Evolutionary conservation across 2,888 invertebrate species (phyloP), one percentile per base, ranked within the genome.

Genomic region (Eupithecia subumbrata): DNA sequence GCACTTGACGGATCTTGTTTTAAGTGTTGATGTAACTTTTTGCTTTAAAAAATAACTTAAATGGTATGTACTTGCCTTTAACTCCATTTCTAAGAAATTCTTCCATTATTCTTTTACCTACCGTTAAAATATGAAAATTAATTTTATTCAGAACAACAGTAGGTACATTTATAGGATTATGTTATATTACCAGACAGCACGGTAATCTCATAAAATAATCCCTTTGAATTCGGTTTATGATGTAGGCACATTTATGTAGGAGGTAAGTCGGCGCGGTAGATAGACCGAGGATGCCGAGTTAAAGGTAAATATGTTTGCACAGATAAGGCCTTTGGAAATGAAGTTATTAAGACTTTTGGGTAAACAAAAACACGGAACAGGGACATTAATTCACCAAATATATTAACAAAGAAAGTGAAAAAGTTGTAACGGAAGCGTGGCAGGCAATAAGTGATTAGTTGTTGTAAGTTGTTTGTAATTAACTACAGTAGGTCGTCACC

Each of bases 121-220:
- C 48, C 0, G 48, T 18, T 48, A 5, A 60, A 12, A 22, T 56
- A 14, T 60, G 5, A 25, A 60, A 60, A 5, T 25, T 14, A 5
- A 25, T 60, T 5, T 60, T 25, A 60, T 63, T 69, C 69, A 64
- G 37, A 3, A 22, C 8, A 68, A 68, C 68, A 68, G 60, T 34
- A 2, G 5, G 14, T 63, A 60, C 52, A 67, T 64, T 72, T 43
- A 60, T 60, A 37, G 63, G 73, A 73, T 70, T 73, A 76, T 71
- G 60, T 67, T 66, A 25, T 69, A 76, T 74, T 71, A 74, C 69
- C 74, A 74, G 72, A 76, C 69, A 63, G 64, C 56, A 72, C 56
- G 56, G 73, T 79, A 77, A 76, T 76, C 79, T 74, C 76, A 77
- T 75, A 76, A 78, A 68, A 66, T 79, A 77, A 79, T 78, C 77